Percentiles rank a stretch among this genome's conserved stretches.
phyloP scores from a whole-genome alignment of 2,113 vertebrate species.

The Glaucomys volans region DNA sequence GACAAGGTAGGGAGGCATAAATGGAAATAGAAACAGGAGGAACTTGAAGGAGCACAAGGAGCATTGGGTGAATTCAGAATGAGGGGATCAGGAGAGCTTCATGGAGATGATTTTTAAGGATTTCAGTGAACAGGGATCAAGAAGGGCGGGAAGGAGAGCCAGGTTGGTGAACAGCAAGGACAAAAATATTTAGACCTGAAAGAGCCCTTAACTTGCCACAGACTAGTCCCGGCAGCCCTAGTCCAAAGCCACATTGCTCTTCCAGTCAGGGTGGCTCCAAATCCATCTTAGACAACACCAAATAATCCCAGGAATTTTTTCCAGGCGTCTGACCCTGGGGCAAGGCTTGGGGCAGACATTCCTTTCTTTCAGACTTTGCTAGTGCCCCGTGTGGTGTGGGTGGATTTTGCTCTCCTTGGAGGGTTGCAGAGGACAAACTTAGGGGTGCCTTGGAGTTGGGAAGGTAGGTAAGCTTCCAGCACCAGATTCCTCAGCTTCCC shows the following conservation, averaged over 20 bases:
- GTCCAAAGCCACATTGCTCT: conserved; percentile 23
- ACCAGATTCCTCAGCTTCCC: background rate
- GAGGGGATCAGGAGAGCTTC: background rate
- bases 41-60: background rate
- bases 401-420: background rate
- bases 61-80: background rate
- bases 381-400: background rate
- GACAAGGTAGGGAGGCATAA: background rate
- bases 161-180: background rate
- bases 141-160: background rate
- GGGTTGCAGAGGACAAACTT: background rate
- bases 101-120: background rate
- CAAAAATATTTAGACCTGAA: background rate
- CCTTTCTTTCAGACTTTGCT: conserved; percentile 50
- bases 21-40: background rate
- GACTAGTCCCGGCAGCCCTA: background rate
- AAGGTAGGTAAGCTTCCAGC: background rate
- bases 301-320: conserved; percentile 79
- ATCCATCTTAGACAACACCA: conserved; percentile 68
- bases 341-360: conserved; percentile 70
- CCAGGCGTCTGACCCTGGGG: conserved; percentile 72
- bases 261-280: conserved; percentile 71
- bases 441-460: background rate
- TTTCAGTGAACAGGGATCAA: background rate
- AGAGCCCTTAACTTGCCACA: background rate